Evolutionary conservation across 2,888 invertebrate genomes (phyloP).

Genomic region (Sesamia inferens): DNA sequence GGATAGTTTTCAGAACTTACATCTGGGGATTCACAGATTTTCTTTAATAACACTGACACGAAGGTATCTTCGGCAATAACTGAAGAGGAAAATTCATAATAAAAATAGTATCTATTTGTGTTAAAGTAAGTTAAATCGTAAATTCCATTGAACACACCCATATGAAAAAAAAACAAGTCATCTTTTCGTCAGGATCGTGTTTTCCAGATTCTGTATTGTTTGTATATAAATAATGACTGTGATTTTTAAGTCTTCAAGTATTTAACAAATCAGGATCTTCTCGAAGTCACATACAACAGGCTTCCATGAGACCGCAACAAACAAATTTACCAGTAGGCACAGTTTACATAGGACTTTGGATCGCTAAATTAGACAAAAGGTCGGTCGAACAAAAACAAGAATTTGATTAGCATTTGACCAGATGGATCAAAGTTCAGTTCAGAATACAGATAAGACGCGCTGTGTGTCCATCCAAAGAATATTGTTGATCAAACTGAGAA

Average conservation of each 20-base stretch:
- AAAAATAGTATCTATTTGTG: background rate
- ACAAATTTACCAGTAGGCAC: slow-evolving; percentile 64
- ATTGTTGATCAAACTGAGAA: slow-evolving; percentile 10
- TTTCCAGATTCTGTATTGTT: slow-evolving; percentile 3
- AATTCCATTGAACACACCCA: slow-evolving; percentile 2
- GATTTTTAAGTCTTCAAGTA: slow-evolving; percentile 20
- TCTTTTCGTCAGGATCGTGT: background rate
- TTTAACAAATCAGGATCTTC: background rate
- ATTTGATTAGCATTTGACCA: slow-evolving; percentile 74
- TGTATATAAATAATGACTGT: slow-evolving; percentile 8
- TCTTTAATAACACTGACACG: background rate
- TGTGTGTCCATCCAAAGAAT: slow-evolving; percentile 26
- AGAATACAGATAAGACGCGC: slow-evolving; percentile 68
- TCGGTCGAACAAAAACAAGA: slow-evolving; percentile 73
- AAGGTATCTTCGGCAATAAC: background rate
- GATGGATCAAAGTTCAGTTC: slow-evolving; percentile 59
- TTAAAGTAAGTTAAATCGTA: background rate
- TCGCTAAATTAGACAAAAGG: slow-evolving; percentile 72
- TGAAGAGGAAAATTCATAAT: background rate
- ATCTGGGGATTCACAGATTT: background rate
- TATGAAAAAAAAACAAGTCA: slow-evolving; percentile 5
- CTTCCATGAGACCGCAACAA: slow-evolving; percentile 65
- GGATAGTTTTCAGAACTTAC: slow-evolving; percentile 12
- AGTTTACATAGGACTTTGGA: slow-evolving; percentile 72
- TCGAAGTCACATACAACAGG: slow-evolving; percentile 50